Evolutionary conservation across 1,140 invertebrate species (phyloP).

Genomic region (Trypoxylus dichotomus): DNA sequence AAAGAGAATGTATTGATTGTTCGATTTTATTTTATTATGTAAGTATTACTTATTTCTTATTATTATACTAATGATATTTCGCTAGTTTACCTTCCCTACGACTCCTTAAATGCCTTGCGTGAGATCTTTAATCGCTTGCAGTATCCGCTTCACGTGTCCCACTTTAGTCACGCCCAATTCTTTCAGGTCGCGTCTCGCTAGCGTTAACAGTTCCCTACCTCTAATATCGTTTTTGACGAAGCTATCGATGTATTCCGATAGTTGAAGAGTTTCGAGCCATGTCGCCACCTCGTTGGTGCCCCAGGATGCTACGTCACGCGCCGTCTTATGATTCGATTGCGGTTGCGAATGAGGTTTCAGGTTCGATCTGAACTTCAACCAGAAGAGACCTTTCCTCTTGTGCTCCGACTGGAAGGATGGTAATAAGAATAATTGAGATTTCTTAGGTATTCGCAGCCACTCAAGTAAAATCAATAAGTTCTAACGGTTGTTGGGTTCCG

Average conservation of each 20-base stretch:
- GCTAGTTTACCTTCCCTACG: neutral
- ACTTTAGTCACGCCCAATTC: slow-evolving; percentile 92
- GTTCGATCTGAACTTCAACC: slow-evolving; percentile 61
- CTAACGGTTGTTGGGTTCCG: too few species aligned
- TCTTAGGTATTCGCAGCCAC: too few species aligned
- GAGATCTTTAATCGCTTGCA: slow-evolving; percentile 89
- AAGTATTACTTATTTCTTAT: neutral
- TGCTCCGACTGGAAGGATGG: slow-evolving; percentile 49
- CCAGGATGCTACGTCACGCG: slow-evolving; percentile 63
- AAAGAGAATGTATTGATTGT: slow-evolving; percentile 22
- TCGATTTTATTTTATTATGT: neutral
- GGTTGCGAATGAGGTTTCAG: slow-evolving; percentile 50
- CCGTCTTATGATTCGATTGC: slow-evolving; percentile 50
- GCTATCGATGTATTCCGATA: slow-evolving; percentile 83
- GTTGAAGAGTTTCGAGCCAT: slow-evolving; percentile 87
- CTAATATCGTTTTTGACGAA: slow-evolving; percentile 90
- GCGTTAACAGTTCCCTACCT: slow-evolving; percentile 82
- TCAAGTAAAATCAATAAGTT: too few species aligned
- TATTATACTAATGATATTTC: neutral
- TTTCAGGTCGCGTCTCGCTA: slow-evolving; percentile 83
- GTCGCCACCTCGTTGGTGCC: slow-evolving; percentile 71
- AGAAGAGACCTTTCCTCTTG: slow-evolving; percentile 62
- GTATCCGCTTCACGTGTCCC: slow-evolving; percentile 91
- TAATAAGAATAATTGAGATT: neutral
- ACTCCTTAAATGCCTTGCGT: slow-evolving; percentile 50